These are phyloP conservation scores for Orthosia gracilis DNA, from an alignment of 2,888 invertebrate genomes.

Conservation along the genomic window DNA sequence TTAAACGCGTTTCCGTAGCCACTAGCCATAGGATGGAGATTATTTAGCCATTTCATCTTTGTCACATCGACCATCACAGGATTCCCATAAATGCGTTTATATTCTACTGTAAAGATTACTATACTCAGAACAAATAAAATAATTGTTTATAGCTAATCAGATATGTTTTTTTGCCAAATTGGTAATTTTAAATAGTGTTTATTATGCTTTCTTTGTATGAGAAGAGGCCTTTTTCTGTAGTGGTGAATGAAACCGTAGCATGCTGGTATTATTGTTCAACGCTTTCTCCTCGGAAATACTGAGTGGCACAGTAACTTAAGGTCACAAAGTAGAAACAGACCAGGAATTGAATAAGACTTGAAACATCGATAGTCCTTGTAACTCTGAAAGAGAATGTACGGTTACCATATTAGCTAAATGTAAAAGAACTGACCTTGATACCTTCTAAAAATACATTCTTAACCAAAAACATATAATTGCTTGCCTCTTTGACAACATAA, in stretches of 20 bases:
- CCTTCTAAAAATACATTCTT: slow-evolving; percentile 30
- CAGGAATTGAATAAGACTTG: not conserved
- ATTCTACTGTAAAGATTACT: too few relatives aligned
- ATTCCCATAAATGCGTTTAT: too few relatives aligned
- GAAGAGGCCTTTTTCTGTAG: not conserved
- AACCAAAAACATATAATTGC: slow-evolving; percentile 19
- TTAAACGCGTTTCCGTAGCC: not conserved
- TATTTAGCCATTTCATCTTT: not conserved
- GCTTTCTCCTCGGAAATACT: not conserved
- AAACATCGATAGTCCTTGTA: slow-evolving; percentile 29
- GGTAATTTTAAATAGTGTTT: not conserved
- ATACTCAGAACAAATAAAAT: too few relatives aligned
- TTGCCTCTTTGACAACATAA: not conserved
- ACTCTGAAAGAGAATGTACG: slow-evolving; percentile 39
- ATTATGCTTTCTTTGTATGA: not conserved
- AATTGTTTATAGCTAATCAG: too few relatives aligned
- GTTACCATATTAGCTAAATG: slow-evolving; percentile 13
- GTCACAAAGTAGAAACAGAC: slow-evolving; percentile 1
- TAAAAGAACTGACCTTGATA: slow-evolving; percentile 32
- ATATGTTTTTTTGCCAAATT: not conserved
- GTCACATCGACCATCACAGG: too few relatives aligned
- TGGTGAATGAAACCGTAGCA: not conserved
- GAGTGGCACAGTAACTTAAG: not conserved
- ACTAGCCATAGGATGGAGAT: too few relatives aligned
- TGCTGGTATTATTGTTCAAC: not conserved